Evolutionary conservation across 1,140 invertebrate species (phyloP).

Genomic region (Hirudo medicinalis): DNA sequence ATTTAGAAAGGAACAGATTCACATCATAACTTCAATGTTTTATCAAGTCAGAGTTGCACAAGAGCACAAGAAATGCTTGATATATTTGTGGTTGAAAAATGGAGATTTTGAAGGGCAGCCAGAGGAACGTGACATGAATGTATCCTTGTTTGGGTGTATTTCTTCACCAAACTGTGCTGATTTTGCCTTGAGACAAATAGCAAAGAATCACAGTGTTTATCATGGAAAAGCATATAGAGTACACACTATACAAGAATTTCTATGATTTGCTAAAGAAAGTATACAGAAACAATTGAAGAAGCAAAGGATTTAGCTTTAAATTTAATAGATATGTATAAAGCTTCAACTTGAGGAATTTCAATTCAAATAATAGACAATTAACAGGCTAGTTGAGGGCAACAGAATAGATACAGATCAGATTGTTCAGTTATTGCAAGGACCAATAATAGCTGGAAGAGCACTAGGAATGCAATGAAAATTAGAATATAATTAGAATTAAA

Average conservation of each 20-base stretch:
- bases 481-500: too few relatives aligned
- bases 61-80: constrained; percentile 21
- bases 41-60: constrained; percentile 22
- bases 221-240: too few relatives aligned
- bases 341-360: constrained; percentile 21
- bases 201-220: neutral
- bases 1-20: constrained; percentile 25
- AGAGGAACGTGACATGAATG: constrained; percentile 22
- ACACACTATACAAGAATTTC: constrained; percentile 17
- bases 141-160: constrained; percentile 24
- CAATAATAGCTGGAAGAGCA: too few relatives aligned
- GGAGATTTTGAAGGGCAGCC: constrained; percentile 20
- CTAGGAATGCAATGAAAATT: too few relatives aligned
- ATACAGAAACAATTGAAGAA: neutral
- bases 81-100: constrained; percentile 25
- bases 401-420: too few relatives aligned
- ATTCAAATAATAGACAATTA: constrained; percentile 11
- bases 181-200: constrained; percentile 22
- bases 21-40: constrained; percentile 27
- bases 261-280: constrained; percentile 24
- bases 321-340: neutral
- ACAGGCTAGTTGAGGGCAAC: too few relatives aligned
- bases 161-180: constrained; percentile 25
- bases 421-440: too few relatives aligned
- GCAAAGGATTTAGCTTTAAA: constrained; percentile 17